Evolutionary conservation across 2,888 invertebrate genomes (phyloP).

Genomic region (Noctua janthina): DNA sequence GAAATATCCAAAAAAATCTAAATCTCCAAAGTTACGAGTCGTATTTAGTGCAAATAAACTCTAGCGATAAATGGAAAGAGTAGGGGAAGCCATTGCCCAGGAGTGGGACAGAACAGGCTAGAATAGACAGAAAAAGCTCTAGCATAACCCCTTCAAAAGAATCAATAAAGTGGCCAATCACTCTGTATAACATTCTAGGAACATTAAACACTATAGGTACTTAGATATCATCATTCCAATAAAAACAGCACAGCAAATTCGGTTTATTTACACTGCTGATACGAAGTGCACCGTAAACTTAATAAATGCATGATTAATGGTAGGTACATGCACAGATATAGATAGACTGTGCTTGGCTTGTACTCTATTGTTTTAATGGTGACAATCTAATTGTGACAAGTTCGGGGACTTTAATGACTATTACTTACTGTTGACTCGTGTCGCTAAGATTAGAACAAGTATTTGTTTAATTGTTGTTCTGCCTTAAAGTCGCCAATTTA

Average conservation of each 20-base stretch:
- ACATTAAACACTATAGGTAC: conserved; percentile 2
- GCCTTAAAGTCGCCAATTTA: not conserved
- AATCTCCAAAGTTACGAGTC: not conserved
- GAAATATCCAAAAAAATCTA: not conserved
- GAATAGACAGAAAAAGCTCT: too few relatives aligned
- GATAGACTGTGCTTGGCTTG: conserved; percentile 23
- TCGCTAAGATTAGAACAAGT: conserved; percentile 16
- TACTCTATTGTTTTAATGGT: conserved; percentile 26
- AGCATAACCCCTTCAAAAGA: not conserved
- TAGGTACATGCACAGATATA: conserved; percentile 8
- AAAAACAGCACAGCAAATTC: conserved; percentile 42
- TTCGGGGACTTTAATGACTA: conserved; percentile 20
- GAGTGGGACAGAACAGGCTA: not conserved
- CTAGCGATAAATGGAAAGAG: too few relatives aligned
- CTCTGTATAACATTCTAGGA: conserved; percentile 18
- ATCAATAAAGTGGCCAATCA: not conserved
- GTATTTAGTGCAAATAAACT: too few relatives aligned
- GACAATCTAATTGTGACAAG: conserved; percentile 38
- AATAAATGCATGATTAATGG: conserved; percentile 46
- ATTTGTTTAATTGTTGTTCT: conserved; percentile 1
- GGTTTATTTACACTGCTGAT: conserved; percentile 6
- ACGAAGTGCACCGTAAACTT: conserved; percentile 44
- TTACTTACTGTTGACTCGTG: conserved; percentile 29
- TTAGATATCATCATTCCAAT: conserved; percentile 46
- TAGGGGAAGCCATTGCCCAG: too few relatives aligned